These are phyloP conservation scores for Ranitomeya imitator DNA, from an alignment of 2,113 vertebrate genomes.

Conservation along the genomic window DNA sequence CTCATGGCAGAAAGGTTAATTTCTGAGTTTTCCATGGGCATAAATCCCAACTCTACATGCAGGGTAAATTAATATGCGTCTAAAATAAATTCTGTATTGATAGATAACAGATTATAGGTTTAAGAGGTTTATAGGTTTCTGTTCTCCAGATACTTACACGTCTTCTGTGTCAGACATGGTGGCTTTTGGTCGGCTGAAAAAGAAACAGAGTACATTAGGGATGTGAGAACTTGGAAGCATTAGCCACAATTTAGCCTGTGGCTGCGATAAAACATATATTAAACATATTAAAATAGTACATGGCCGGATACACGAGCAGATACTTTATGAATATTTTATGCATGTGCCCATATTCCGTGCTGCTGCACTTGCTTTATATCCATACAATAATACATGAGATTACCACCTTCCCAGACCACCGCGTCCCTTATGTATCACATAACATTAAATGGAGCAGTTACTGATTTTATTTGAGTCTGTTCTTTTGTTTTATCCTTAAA, in stretches of 20 bases:
- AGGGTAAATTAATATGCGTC: neutral
- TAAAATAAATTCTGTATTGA: neutral
- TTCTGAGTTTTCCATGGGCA: neutral
- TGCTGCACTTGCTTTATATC: neutral
- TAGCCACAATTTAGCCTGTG: neutral
- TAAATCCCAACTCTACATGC: neutral
- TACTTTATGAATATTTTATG: neutral
- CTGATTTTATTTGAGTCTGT: neutral
- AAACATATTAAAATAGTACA: too few species aligned
- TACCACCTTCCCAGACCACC: neutral
- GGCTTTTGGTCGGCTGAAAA: slow-evolving; percentile 50
- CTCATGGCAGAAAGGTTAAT: neutral
- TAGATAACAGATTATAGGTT: neutral
- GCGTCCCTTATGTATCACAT: neutral
- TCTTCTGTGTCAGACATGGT: slow-evolving; percentile 58
- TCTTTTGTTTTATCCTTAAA: neutral
- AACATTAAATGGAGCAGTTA: neutral
- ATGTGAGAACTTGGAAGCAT: neutral
- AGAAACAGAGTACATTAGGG: neutral
- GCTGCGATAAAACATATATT: neutral
- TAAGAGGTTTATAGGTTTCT: neutral
- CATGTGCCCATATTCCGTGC: too few species aligned
- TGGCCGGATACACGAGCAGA: too few species aligned
- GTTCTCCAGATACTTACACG: slow-evolving; percentile 48
- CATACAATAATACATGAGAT: neutral